Conservation (phyloP, 1,140 invertebrate species). For the Hycleus phaleratus region DNA sequence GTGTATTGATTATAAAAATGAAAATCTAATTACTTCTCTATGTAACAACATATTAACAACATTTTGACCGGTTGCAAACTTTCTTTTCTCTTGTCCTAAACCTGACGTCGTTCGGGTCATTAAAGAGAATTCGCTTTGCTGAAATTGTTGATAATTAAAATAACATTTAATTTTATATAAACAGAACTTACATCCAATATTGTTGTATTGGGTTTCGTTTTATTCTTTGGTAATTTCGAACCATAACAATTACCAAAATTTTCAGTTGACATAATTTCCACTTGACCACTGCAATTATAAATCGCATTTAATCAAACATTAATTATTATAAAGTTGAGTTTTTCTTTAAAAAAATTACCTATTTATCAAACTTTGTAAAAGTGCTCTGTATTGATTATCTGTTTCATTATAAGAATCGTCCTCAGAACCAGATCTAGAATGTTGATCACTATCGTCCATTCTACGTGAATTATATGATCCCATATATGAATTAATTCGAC, state of each 20-base stretch:
- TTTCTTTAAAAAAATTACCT: slow-evolving; percentile 33
- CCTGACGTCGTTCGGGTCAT: slow-evolving; percentile 45
- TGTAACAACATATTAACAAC: slow-evolving; percentile 43
- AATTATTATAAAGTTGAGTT: slow-evolving; percentile 4
- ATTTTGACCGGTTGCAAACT: slow-evolving; percentile 34
- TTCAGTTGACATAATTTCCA: slow-evolving; percentile 38
- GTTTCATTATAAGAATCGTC: slow-evolving; percentile 34
- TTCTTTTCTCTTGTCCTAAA: slow-evolving; percentile 29
- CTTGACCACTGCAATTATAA: slow-evolving; percentile 35
- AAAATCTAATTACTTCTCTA: slow-evolving; percentile 38
- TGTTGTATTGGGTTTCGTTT: slow-evolving; percentile 41
- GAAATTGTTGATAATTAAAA: slow-evolving; percentile 17
- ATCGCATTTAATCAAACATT: slow-evolving; percentile 10
- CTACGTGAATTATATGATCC: slow-evolving; percentile 23
- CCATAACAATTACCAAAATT: slow-evolving; percentile 32
- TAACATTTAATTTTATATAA: not conserved
- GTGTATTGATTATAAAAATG: not conserved
- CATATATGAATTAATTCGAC: slow-evolving; percentile 6
- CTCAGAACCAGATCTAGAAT: slow-evolving; percentile 20
- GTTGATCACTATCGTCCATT: slow-evolving; percentile 22
- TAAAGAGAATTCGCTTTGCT: slow-evolving; percentile 50
- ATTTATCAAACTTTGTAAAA: slow-evolving; percentile 43
- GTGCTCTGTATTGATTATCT: slow-evolving; percentile 38
- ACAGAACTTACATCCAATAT: slow-evolving; percentile 42
- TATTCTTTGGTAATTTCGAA: slow-evolving; percentile 37